Percentiles rank a stretch among this genome's conserved stretches.
phyloP scores from a whole-genome alignment of 2,113 vertebrate species.

The Engraulis encrasicolus region DNA sequence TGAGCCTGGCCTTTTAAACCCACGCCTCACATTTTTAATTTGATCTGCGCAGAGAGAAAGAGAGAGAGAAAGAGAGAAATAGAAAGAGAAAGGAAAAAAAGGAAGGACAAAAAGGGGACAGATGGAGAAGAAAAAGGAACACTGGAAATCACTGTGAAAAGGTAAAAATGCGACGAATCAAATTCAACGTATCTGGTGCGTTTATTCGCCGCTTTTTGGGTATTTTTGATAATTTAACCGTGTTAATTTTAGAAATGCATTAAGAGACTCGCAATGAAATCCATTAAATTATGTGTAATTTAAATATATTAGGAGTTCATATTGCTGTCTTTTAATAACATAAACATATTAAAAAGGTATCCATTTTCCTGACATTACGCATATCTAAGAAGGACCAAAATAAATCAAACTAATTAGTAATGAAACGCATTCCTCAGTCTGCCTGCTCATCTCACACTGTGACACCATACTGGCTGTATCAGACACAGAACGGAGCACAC shows the following conservation, averaged over 20 bases:
- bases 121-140: conserved; percentile 43
- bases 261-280: background rate
- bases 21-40: conserved; percentile 72
- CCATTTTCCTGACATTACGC: background rate
- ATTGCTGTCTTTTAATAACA: background rate
- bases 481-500: conserved; percentile 49
- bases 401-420: background rate
- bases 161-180: background rate
- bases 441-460: background rate
- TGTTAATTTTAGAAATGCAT: background rate
- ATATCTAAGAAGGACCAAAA: background rate
- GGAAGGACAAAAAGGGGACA: background rate
- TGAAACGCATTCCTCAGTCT: background rate
- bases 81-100: background rate
- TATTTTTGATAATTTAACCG: background rate
- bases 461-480: conserved; percentile 40
- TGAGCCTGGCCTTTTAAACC: conserved; percentile 72
- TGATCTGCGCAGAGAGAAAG: conserved; percentile 52
- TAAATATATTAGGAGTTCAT: background rate
- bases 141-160: conserved; percentile 21
- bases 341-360: background rate
- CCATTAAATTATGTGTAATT: background rate
- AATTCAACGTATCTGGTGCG: background rate
- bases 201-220: background rate
- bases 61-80: background rate